Evolutionary conservation across 1,140 invertebrate genomes (phyloP), one percentile per base, ranked within the genome.

Genomic region (Atta colombica): DNA sequence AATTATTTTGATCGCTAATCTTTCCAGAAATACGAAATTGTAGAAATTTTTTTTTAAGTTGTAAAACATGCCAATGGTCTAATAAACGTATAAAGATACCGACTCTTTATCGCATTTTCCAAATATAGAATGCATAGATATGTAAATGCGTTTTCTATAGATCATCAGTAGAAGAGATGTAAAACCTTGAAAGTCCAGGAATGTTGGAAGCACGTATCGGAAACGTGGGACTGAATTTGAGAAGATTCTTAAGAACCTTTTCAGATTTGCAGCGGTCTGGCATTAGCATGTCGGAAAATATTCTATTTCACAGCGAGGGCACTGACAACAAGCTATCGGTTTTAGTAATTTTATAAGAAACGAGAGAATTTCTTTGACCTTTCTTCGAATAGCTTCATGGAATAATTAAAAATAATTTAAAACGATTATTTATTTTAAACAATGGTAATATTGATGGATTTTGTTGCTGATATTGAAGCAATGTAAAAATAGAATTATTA

Each of bases 161-260:
- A 12, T 45, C 16, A 75, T 39, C 31, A 75, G 39, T 75, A 45
- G n/a, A 60, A 12, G 10, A 60, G 72, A 5, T 60, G 14, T 69
- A 51, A 28, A 69, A 61, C 35, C 35, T 58, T 45, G 39, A 10
- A 10, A 45, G 45, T 74, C 10, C 0, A 21, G 7, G 55, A 75
- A 75, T 61, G 31, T 60, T 55, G 14, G 5, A 75, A 21, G 35
- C 55, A 75, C 31, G 51, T 58, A 55, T 74, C 18, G 51, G 60
- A 77, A 77, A 63, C 75, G 75, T 77, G 75, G 18, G 39, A 28
- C 39, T 28, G 75, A 77, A 77, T 77, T 28, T 49, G 31, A 49
- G 25, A 65, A 77, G 75, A 45, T 8, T 28, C 58, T 49, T 77
- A 77, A 63, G 60, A 65, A 14, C 1, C 10, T 65, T 77, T 63